phyloP scores from a whole-genome alignment of 92 coral and sea anemone genomes.

The Umimayanthus kanabou region DNA sequence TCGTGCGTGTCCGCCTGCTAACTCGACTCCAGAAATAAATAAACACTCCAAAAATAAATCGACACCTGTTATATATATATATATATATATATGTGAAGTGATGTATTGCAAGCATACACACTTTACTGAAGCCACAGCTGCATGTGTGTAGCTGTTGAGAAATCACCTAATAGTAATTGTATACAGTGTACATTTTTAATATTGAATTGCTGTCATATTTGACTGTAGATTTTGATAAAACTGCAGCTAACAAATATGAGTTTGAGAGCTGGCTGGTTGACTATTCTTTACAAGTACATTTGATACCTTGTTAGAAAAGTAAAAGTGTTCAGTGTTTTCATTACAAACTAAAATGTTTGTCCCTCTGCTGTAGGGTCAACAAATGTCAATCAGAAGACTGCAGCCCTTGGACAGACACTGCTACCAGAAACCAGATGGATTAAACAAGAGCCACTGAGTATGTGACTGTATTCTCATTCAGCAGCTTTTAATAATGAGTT shows the following conservation, averaged over 20 bases:
- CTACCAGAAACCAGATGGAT: conserved; percentile 24
- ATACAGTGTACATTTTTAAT: too few species aligned
- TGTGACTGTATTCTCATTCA: neutral
- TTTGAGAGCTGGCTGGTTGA: too few species aligned
- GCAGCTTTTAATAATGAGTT: neutral
- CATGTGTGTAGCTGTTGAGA: neutral
- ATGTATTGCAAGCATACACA: too few species aligned
- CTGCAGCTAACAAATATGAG: too few species aligned
- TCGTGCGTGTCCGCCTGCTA: too few species aligned
- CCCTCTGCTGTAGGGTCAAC: conserved; percentile 2
- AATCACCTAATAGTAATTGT: neutral
- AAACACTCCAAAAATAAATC: too few species aligned
- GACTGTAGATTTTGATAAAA: too few species aligned
- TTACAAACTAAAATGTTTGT: neutral
- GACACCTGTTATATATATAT: too few species aligned
- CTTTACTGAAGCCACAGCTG: neutral
- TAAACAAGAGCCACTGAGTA: conserved; percentile 33
- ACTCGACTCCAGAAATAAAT: too few species aligned
- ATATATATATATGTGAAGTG: too few species aligned
- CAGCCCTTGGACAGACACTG: neutral
- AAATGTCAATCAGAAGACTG: neutral
- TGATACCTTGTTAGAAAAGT: neutral
- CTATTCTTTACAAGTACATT: too few species aligned
- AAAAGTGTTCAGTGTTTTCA: neutral
- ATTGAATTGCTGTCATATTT: too few species aligned